Evolutionary conservation across 2,888 invertebrate genomes (phyloP).

Genomic region (Diarsia brunnea): DNA sequence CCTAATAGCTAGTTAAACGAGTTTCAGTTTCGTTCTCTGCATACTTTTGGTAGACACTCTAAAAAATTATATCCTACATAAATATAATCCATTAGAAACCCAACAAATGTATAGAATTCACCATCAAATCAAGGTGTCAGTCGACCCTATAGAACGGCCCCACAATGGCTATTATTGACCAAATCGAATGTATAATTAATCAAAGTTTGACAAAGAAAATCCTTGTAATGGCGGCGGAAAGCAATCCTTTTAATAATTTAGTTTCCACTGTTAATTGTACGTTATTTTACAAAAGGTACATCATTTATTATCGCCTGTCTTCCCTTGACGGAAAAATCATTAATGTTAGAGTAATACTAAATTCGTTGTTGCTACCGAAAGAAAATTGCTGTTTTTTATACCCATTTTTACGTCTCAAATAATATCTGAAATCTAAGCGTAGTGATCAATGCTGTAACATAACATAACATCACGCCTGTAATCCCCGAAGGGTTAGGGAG

Average conservation of each 20-base stretch:
- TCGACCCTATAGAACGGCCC: conserved; percentile 47
- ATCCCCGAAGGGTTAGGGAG: too few species aligned
- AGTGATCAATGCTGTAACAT: not conserved
- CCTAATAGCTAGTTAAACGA: not conserved
- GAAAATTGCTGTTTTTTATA: conserved; percentile 1
- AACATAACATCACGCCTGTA: too few species aligned
- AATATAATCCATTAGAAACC: conserved; percentile 14
- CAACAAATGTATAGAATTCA: conserved; percentile 23
- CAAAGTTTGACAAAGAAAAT: conserved; percentile 62
- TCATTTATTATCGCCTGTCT: conserved; percentile 26
- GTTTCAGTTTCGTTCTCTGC: not conserved
- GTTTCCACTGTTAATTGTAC: conserved; percentile 29
- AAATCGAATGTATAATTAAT: conserved; percentile 52
- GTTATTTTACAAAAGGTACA: conserved; percentile 8
- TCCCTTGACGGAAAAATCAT: conserved; percentile 15
- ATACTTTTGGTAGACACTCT: not conserved
- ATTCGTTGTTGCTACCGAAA: conserved; percentile 1
- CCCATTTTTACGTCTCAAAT: not conserved
- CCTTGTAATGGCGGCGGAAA: conserved; percentile 44
- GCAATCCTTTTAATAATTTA: conserved; percentile 57
- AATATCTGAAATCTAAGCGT: not conserved
- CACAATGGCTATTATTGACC: conserved; percentile 48
- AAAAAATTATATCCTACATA: conserved; percentile 2
- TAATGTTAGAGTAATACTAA: not conserved
- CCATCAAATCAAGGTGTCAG: conserved; percentile 53